Evolutionary conservation across 2,113 vertebrate species (phyloP), one percentile per base, ranked within the genome.

Genomic region (Bungarus multicinctus): DNA sequence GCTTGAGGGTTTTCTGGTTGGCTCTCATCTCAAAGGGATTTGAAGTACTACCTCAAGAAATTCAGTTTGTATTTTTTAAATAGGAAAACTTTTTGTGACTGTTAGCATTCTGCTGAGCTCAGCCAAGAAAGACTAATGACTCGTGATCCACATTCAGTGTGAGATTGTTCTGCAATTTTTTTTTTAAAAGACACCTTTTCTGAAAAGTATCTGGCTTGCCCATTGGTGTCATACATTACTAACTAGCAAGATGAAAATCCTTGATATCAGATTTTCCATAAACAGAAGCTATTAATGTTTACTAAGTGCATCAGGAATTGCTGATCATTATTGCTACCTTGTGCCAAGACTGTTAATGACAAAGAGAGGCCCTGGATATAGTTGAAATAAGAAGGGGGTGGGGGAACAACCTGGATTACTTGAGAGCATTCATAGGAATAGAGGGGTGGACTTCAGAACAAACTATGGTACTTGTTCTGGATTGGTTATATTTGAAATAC

Each of bases 321-420:
- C 22, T 52, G 14, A 39, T 50, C 43, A 3, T 64, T 53, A 87
- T 55, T 57, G 55, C 23, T 25, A 16, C 39, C 11, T 34, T 50
- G 64, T 50, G 45, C 53, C 52, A 81, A 74, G 39, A 55, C 6
- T 5, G 23, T 34, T 87, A 69, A 16, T 39, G 30, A 22, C 30
- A 43, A 53, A 20, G 27, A 30, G n/a, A 85, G 23, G 11, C 2
- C 10, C 3, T n/a, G 88, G 34, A 7, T 57, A 1, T 94, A 23
- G 2, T 88, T 89, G 53, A 86, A 7, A 5, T 43, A 0, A 6
- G 50, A 90, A 93, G 74, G 55, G 6, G 57, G 57, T 7, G 6
- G 27, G 34, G 1, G 3, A 0, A n/a, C 12, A 0, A 54, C 87
- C 89, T 81, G 25, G 39, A 34, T 23, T 43, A 3, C 0, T 47